These are phyloP conservation scores for Latrodectus hesperus DNA, from an alignment of 2,888 invertebrate genomes.

Conservation along the genomic window DNA sequence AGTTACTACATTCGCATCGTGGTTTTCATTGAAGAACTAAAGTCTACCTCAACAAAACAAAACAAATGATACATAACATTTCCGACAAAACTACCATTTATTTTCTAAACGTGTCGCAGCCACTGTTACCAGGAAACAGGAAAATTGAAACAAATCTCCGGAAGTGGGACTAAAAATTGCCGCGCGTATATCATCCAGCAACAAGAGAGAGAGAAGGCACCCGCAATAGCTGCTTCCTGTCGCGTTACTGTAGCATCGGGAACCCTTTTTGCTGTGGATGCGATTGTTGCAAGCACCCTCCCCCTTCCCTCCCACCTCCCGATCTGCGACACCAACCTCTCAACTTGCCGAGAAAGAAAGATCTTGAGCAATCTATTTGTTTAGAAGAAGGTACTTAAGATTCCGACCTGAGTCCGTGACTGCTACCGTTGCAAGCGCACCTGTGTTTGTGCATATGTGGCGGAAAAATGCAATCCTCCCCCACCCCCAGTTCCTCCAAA, in stretches of 20 bases:
- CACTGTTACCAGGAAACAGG: no score
- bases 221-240: not conserved
- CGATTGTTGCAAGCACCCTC: constrained; percentile 23
- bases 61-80: no score
- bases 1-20: no score
- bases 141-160: no score
- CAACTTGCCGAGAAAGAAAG: constrained; percentile 9
- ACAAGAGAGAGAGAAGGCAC: not conserved
- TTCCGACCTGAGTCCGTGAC: constrained; percentile 10
- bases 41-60: no score
- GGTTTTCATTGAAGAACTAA: no score
- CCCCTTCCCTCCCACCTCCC: constrained; percentile 4
- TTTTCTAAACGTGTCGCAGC: no score
- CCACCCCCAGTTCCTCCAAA: not conserved
- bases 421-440: constrained; percentile 17
- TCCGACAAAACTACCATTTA: no score
- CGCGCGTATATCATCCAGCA: not conserved
- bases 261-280: not conserved
- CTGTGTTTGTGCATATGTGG: constrained; percentile 27
- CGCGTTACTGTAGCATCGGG: no score
- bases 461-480: not conserved
- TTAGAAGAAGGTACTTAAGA: constrained; percentile 37
- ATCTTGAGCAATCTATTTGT: constrained; percentile 44
- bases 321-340: not conserved
- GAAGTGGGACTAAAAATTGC: no score